phyloP scores from a whole-genome alignment of 2,888 invertebrate species.

The Diarsia mendica region DNA sequence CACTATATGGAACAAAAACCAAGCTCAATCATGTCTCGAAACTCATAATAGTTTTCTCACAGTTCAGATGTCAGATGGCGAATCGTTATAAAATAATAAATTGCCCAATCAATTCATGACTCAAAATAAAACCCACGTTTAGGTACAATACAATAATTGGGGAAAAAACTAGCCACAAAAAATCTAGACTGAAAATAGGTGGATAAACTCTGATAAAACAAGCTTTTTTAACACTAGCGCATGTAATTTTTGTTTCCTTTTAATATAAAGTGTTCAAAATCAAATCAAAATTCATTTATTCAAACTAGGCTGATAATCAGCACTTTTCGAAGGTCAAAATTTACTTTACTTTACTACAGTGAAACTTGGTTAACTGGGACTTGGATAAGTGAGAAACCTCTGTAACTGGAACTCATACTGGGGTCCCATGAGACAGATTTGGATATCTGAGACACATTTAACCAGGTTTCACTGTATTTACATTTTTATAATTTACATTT shows the following conservation, averaged over 20 bases:
- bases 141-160: neutral
- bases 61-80: slow-evolving; percentile 17
- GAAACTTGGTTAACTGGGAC: too few relatives aligned
- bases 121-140: slow-evolving; percentile 20
- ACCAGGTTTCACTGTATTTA: too few relatives aligned
- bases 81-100: slow-evolving; percentile 40
- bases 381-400: too few relatives aligned
- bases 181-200: slow-evolving; percentile 12
- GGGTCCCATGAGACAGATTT: too few relatives aligned
- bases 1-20: neutral
- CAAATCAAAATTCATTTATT: too few relatives aligned
- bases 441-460: too few relatives aligned
- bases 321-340: too few relatives aligned
- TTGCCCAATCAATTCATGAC: slow-evolving; percentile 35
- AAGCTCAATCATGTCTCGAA: neutral
- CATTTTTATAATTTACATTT: too few relatives aligned
- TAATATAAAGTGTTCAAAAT: too few relatives aligned
- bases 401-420: too few relatives aligned
- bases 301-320: too few relatives aligned
- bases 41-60: slow-evolving; percentile 13
- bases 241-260: neutral
- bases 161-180: slow-evolving; percentile 8
- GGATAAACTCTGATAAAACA: neutral
- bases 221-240: neutral
- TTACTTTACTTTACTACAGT: too few relatives aligned